Percentiles rank a stretch among this genome's conserved stretches.
These are phyloP conservation scores for Cirrhinus molitorella DNA, from an alignment of 2,797 vertebrate genomes.

Conservation along the genomic window DNA sequence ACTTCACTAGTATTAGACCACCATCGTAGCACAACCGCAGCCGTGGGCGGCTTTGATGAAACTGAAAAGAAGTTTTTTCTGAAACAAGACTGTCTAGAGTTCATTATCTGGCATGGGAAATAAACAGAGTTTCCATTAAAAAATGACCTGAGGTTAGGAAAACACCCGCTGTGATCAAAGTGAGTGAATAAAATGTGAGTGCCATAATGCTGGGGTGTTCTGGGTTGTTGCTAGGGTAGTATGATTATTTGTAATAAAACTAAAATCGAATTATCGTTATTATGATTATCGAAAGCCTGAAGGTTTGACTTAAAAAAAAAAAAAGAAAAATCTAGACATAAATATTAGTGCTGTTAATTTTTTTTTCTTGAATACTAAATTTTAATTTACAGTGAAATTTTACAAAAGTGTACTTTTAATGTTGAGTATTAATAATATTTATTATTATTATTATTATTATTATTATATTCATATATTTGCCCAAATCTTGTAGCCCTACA, in stretches of 20 bases:
- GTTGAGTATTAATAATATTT: neutral
- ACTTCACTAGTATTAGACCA: constrained; percentile 34
- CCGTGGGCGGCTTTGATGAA: neutral
- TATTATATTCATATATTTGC: no score
- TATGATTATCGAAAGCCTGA: no score
- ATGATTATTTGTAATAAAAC: neutral
- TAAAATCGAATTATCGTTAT: neutral
- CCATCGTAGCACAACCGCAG: neutral
- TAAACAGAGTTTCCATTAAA: neutral
- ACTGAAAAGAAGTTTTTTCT: neutral
- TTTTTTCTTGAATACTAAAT: no score
- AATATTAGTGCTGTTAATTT: no score
- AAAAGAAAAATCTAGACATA: no score
- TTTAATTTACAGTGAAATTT: no score
- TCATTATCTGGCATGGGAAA: neutral
- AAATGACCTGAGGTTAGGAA: constrained; percentile 10
- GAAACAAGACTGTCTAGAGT: neutral
- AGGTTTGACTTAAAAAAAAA: no score
- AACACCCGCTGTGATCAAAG: neutral
- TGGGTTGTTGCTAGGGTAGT: neutral
- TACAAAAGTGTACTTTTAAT: no score
- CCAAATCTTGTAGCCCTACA: no score
- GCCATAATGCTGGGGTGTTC: neutral
- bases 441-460: no score
- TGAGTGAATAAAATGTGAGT: neutral